phyloP scores from a whole-genome alignment of 2,888 invertebrate genomes.

The Silvanus unidentatus region DNA sequence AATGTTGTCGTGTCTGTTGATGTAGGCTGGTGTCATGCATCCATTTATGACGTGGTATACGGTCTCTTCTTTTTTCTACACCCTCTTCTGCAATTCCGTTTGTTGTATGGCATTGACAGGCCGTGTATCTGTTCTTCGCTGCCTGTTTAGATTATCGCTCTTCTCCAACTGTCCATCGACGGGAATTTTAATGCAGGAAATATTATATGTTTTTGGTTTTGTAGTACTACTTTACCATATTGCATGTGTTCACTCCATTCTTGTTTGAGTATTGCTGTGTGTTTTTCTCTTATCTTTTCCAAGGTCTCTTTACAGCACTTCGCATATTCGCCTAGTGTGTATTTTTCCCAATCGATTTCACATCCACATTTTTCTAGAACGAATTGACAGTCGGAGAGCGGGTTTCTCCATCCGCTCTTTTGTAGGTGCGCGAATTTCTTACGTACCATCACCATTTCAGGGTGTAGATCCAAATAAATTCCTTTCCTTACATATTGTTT shows the following conservation, averaged over 20 bases:
- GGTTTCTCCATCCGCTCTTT: constrained; percentile 3
- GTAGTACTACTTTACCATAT: constrained; percentile 14
- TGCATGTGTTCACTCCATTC: constrained; percentile 17
- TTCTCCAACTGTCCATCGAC: constrained; percentile 12
- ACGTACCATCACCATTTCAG: background rate
- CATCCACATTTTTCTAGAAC: background rate
- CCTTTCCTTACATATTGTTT: background rate
- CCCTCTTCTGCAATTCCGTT: constrained; percentile 4
- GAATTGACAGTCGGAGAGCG: background rate
- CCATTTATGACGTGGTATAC: constrained; percentile 4
- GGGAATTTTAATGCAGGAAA: constrained; percentile 13
- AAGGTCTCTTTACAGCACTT: constrained; percentile 3
- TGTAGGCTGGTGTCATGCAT: background rate
- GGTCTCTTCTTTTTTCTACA: constrained; percentile 3
- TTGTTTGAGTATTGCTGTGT: background rate
- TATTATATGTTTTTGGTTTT: constrained; percentile 6
- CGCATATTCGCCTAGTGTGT: background rate
- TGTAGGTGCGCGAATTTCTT: background rate
- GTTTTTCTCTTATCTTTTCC: background rate
- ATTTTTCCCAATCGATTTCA: background rate
- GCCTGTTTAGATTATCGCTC: constrained; percentile 15
- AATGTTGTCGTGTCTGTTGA: constrained; percentile 4
- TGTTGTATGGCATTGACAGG: no score
- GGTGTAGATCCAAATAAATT: background rate
- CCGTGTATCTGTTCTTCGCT: constrained; percentile 16